These are phyloP conservation scores for Manacus vitellinus DNA, from an alignment of 2,113 vertebrate genomes.

Conservation along the genomic window DNA sequence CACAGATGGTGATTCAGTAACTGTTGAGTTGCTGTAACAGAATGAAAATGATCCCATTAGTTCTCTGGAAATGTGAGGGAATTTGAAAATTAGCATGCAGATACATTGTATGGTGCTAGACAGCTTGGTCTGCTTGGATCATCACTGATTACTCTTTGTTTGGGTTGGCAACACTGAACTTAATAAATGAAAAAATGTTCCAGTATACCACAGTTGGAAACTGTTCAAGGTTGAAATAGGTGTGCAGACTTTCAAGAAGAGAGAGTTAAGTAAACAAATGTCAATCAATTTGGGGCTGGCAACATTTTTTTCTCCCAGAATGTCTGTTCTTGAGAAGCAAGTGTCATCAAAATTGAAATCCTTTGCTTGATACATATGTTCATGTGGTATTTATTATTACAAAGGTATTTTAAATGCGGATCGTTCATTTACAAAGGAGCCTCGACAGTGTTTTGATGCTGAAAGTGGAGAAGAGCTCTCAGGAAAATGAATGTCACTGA, in stretches of 20 bases:
- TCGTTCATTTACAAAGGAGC: slow-evolving; percentile 54
- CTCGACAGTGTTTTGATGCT: neutral
- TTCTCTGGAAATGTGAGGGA: slow-evolving; percentile 89
- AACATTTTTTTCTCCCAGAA: slow-evolving; percentile 66
- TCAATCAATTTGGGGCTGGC: slow-evolving; percentile 82
- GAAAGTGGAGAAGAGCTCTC: neutral
- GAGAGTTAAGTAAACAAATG: slow-evolving; percentile 85
- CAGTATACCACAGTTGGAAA: slow-evolving; percentile 86
- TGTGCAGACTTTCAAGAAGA: slow-evolving; percentile 85
- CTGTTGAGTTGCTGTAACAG: slow-evolving; percentile 98
- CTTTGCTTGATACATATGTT: slow-evolving; percentile 73
- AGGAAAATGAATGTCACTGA: neutral
- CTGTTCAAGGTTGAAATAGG: slow-evolving; percentile 88
- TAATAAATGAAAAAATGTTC: slow-evolving; percentile 86
- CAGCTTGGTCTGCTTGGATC: slow-evolving; percentile 85
- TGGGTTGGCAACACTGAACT: slow-evolving; percentile 87
- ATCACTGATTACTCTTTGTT: slow-evolving; percentile 87
- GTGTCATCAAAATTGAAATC: slow-evolving; percentile 77
- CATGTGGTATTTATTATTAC: slow-evolving; percentile 75
- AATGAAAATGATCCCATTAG: slow-evolving; percentile 99
- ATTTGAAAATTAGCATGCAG: slow-evolving; percentile 88
- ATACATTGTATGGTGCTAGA: slow-evolving; percentile 84
- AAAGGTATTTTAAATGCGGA: slow-evolving; percentile 73
- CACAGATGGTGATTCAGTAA: slow-evolving; percentile 99
- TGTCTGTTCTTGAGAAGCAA: slow-evolving; percentile 79